Base-by-base conservation (phyloP, 2,113 vertebrate genomes). In the Pelvicachromis taeniatus region DNA sequence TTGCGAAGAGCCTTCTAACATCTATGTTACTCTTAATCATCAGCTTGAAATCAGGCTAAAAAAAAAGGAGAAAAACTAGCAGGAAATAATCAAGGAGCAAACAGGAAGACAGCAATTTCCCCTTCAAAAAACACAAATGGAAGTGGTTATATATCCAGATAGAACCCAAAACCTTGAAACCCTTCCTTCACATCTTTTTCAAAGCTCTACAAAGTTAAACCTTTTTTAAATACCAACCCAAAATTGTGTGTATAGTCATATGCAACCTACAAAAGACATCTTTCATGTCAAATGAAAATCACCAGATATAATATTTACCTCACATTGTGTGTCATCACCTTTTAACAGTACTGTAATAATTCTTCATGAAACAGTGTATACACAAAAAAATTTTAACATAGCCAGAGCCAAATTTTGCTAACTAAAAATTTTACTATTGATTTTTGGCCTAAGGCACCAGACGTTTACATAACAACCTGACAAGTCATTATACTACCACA, bases 51-150 rank as follows among this genome's bases (percentile, higher is more conserved):
- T 77, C 77, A 77, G 31, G 23, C 54, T 52, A 59, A 29, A 45
- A 65, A 70, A 79, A 63, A 7, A 53, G 7, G 35, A 40, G 61
- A 84, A 56, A 84, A 81, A 65, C 10, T 16, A 79, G 31, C 82
- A 87, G 84, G 87, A 92, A 77, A 82, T 38, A 82, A 91, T 80
- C 50, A 83, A 83, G 38, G 84, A 11, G 61, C 80, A 83, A 85
- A 82, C 84, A 87, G 82, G 81, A 91, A 87, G 33, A 50, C 19
- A 33, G 23, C 23, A 75, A 83, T 78, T 86, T 84, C 31, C 85
- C 26, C 10, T 35, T 85, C 5, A 42, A 81, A 81, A 88, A 88
- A 40, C 21, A 81, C n/a, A 29, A 65, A 82, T 80, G 38, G 16
- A 85, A 79, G 14, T 17, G 31, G 31, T 33, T 42, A 8, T 19